These are phyloP conservation scores for Bactericera cockerelli DNA, from an alignment of 1,140 invertebrate genomes.

Conservation along the genomic window DNA sequence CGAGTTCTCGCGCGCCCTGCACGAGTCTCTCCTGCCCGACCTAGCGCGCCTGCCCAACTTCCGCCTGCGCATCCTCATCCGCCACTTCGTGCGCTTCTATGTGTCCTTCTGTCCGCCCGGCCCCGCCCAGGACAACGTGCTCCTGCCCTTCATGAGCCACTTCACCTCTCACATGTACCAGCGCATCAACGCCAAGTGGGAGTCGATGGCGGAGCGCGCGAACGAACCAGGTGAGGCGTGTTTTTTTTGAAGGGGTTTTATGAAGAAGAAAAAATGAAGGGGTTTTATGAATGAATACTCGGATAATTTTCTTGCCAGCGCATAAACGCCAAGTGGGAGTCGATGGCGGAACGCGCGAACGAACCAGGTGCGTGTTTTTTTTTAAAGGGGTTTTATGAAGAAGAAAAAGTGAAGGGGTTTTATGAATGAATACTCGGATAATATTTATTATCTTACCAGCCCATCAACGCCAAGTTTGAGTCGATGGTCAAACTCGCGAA, in stretches of 20 bases:
- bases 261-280: too few species aligned
- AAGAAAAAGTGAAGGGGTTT: too few species aligned
- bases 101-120: background rate
- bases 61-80: background rate
- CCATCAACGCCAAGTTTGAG: background rate
- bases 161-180: background rate
- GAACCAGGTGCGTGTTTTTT: too few species aligned
- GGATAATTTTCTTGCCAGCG: too few species aligned
- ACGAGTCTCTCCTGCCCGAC: background rate
- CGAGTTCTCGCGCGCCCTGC: background rate
- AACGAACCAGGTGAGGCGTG: too few species aligned
- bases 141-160: background rate
- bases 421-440: too few species aligned
- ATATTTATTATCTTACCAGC: too few species aligned
- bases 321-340: background rate
- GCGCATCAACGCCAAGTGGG: background rate
- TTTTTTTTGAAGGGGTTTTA: too few species aligned
- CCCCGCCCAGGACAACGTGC: background rate
- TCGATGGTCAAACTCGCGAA: background rate
- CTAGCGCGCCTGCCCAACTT: background rate
- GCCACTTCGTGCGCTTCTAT: background rate
- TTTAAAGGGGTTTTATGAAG: too few species aligned
- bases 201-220: background rate
- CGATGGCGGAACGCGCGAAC: background rate
- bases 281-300: too few species aligned